phyloP scores from a whole-genome alignment of 2,797 vertebrate genomes.

The Enteromius afrohamiltoni region DNA sequence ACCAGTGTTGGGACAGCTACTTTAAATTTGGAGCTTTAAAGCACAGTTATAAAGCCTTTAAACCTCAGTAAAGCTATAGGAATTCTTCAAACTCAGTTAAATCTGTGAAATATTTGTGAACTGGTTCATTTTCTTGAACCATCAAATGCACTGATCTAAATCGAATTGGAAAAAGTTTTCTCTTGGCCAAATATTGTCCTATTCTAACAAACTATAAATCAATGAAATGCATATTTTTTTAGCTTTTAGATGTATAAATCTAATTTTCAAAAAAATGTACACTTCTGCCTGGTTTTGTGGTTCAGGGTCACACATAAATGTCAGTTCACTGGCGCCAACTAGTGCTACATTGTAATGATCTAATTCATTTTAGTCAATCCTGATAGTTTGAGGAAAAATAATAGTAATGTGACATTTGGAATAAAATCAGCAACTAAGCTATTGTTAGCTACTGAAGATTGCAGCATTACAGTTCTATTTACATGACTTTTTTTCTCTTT shows the following conservation, averaged over 20 bases:
- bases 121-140: neutral
- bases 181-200: no score
- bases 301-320: no score
- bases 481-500: conserved; percentile 12
- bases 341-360: neutral
- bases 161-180: neutral
- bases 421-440: neutral
- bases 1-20: neutral
- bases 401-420: neutral
- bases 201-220: no score
- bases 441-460: neutral
- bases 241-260: no score
- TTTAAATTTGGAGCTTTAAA: neutral
- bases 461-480: neutral
- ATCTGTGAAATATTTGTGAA: neutral
- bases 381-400: neutral
- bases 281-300: no score
- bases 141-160: neutral
- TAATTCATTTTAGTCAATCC: neutral
- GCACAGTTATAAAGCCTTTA: neutral
- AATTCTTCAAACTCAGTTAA: neutral
- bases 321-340: neutral
- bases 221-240: no score
- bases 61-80: neutral
- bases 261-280: no score